phyloP scores from a whole-genome alignment of 2,888 invertebrate genomes.

The Pachliopta kotzebuea region DNA sequence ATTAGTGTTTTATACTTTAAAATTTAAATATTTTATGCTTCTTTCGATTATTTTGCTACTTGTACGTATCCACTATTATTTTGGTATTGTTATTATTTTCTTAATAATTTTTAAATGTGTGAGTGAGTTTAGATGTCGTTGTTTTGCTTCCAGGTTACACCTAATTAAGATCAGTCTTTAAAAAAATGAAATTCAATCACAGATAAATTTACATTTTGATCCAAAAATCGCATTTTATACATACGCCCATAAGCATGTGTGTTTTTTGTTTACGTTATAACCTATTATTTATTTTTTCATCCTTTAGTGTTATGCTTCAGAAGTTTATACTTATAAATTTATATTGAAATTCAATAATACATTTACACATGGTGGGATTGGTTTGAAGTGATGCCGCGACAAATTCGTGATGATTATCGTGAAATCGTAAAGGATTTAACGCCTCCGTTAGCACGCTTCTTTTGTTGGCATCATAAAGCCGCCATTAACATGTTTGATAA shows the following conservation, averaged over 20 bases:
- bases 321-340: conserved; percentile 14
- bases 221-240: conserved; percentile 52
- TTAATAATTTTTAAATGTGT: conserved; percentile 57
- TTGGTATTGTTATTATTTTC: conserved; percentile 69
- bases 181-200: conserved; percentile 50
- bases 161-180: conserved; percentile 37
- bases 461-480: conserved; percentile 77
- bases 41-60: conserved; percentile 55
- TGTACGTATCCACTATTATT: conserved; percentile 53
- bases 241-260: conserved; percentile 69
- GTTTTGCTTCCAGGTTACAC: conserved; percentile 79
- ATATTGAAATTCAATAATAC: conserved; percentile 21
- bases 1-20: conserved; percentile 35
- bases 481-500: conserved; percentile 80
- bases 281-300: conserved; percentile 17
- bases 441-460: conserved; percentile 79
- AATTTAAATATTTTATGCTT: conserved; percentile 51
- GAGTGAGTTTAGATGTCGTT: conserved; percentile 76
- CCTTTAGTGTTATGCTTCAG: conserved; percentile 16
- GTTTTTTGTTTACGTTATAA: conserved; percentile 41
- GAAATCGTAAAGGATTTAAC: conserved; percentile 81
- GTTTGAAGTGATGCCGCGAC: conserved; percentile 62
- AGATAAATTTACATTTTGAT: conserved; percentile 75
- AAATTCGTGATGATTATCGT: conserved; percentile 73
- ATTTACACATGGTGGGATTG: conserved; percentile 52